phyloP scores from a whole-genome alignment of 2,113 vertebrate genomes.

The Phodopus roborovskii region DNA sequence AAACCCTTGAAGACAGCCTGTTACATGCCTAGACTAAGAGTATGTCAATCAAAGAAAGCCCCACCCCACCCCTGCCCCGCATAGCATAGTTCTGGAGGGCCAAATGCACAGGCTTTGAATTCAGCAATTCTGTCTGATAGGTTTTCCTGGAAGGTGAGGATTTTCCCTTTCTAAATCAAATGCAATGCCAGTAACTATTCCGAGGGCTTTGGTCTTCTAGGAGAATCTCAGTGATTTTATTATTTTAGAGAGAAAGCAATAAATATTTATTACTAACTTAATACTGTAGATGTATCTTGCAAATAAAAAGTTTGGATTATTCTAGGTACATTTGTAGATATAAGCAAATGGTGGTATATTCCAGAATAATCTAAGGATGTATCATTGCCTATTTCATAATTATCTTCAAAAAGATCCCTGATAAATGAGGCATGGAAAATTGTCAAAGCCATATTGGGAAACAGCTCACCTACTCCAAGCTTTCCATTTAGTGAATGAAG shows the following conservation, averaged over 20 bases:
- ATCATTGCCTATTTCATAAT: neutral
- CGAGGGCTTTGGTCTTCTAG: neutral
- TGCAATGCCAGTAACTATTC: neutral
- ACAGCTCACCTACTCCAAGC: neutral
- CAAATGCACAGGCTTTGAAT: neutral
- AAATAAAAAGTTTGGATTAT: slow-evolving; percentile 21
- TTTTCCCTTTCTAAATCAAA: neutral
- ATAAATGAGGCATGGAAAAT: neutral
- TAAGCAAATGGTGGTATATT: neutral
- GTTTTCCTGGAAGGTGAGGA: neutral
- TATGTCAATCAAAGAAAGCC: neutral
- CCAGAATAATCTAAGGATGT: neutral
- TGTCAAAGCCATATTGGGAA: neutral
- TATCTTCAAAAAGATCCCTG: neutral
- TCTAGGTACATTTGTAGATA: neutral
- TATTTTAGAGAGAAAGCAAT: slow-evolving; percentile 42
- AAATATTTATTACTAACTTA: slow-evolving; percentile 25
- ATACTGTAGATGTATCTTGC: neutral
- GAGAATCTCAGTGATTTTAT: slow-evolving; percentile 14
- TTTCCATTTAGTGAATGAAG: slow-evolving; percentile 34
- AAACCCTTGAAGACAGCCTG: neutral
- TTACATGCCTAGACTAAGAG: neutral
- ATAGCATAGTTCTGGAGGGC: fast-evolving
- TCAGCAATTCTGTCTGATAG: neutral
- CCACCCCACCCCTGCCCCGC: neutral